These are phyloP conservation scores for Drosophila falleni DNA, from an alignment of 2,888 invertebrate species.

Conservation along the genomic window DNA sequence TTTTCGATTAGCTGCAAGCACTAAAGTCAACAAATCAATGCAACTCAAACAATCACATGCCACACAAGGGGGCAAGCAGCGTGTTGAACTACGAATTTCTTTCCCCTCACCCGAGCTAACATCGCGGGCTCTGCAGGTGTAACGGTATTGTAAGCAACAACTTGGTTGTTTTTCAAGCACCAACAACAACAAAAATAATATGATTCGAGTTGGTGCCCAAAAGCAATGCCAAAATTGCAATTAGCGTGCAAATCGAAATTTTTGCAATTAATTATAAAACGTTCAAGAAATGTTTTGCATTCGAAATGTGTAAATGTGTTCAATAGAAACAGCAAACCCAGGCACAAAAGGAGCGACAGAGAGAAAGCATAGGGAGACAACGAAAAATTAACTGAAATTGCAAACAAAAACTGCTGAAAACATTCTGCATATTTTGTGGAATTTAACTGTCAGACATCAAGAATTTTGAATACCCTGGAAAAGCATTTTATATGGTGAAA, in stretches of 20 bases:
- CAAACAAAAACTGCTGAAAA: neutral
- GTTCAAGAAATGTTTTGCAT: constrained; percentile 37
- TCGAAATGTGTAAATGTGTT: constrained; percentile 6
- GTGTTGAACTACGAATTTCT: neutral
- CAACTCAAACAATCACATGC: constrained; percentile 60
- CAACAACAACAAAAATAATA: constrained; percentile 41
- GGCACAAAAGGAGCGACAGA: neutral
- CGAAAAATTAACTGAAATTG: neutral
- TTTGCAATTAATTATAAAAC: constrained; percentile 70
- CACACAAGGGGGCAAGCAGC: neutral
- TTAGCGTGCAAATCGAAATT: constrained; percentile 67
- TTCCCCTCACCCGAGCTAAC: neutral
- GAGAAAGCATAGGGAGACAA: neutral
- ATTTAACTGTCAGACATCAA: neutral
- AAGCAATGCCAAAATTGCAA: constrained; percentile 67
- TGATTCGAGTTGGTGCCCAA: constrained; percentile 38
- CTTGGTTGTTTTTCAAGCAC: neutral
- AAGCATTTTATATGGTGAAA: neutral
- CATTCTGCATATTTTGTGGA: neutral
- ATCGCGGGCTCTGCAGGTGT: neutral
- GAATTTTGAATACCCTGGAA: neutral
- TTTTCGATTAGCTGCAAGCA: constrained; percentile 76
- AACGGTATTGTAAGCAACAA: constrained; percentile 10
- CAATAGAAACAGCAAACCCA: neutral
- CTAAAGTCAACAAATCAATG: constrained; percentile 78